phyloP scores from a whole-genome alignment of 2,113 vertebrate genomes.

The Alosa alosa region DNA sequence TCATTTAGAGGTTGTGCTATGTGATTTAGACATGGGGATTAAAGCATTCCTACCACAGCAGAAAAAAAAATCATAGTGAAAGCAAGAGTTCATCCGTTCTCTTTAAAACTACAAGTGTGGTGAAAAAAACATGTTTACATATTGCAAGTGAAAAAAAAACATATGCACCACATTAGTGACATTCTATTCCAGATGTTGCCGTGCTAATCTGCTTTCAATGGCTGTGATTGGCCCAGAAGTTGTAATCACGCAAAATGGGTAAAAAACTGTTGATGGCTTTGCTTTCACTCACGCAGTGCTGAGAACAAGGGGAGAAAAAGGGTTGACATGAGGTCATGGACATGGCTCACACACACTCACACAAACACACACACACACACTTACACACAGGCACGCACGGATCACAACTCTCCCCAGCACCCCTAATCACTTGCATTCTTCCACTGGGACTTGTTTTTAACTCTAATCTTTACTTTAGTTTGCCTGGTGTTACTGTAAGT shows the following conservation, averaged over 20 bases:
- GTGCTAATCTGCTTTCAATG: constrained; percentile 21
- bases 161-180: constrained; percentile 37
- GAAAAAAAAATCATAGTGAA: background rate
- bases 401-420: background rate
- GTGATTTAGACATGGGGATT: constrained; percentile 41
- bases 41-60: constrained; percentile 33
- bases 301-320: background rate
- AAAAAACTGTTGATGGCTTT: constrained; percentile 27
- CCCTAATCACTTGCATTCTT: background rate
- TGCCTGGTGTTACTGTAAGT: background rate
- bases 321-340: background rate
- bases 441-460: background rate
- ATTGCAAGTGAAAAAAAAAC: constrained; percentile 36
- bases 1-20: constrained; percentile 18
- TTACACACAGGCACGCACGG: too few relatives aligned
- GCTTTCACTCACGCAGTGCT: constrained; percentile 18
- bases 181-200: constrained; percentile 39
- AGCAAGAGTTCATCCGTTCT: background rate
- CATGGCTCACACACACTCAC: background rate
- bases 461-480: constrained; percentile 9
- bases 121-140: constrained; percentile 47
- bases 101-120: background rate
- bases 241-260: constrained; percentile 37
- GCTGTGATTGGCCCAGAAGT: constrained; percentile 32
- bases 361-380: background rate